Conservation (phyloP, 2,113 vertebrate genomes). For the Mesembrinibis cayennensis region DNA sequence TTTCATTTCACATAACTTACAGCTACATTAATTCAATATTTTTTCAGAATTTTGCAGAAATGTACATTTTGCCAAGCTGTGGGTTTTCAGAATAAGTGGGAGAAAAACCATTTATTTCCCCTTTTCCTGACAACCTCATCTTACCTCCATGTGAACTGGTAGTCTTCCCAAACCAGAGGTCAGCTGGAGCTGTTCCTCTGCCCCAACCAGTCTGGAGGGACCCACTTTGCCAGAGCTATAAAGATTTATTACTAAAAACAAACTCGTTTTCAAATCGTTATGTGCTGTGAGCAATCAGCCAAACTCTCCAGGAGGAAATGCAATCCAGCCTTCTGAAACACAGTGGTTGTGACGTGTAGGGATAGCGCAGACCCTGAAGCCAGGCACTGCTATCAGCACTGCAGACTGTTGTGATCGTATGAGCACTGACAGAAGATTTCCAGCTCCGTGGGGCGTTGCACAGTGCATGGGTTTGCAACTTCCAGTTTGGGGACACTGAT, state of each 20-base stretch:
- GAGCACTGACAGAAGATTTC: constrained; percentile 43
- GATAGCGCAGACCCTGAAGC: constrained; percentile 52
- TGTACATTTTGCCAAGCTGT: constrained; percentile 14
- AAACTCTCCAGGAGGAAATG: constrained; percentile 15
- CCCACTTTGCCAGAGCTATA: not conserved
- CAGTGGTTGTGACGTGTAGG: constrained; percentile 43
- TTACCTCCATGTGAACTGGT: not conserved
- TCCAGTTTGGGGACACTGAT: constrained; percentile 28
- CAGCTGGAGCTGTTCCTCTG: not conserved
- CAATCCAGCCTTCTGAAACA: constrained; percentile 30
- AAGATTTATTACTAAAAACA: constrained; percentile 26
- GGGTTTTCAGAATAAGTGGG: not conserved
- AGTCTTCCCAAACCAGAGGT: constrained; percentile 7
- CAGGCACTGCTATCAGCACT: constrained; percentile 33
- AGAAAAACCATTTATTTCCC: not conserved
- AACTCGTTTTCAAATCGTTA: constrained; percentile 22
- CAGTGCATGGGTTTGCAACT: constrained; percentile 26
- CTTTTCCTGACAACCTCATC: not conserved
- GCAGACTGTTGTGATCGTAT: not conserved
- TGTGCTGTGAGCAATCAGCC: constrained; percentile 44
- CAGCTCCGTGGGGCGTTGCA: constrained; percentile 24
- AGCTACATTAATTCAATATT: constrained; percentile 35
- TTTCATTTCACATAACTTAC: constrained; percentile 46
- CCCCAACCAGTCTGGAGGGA: not conserved
- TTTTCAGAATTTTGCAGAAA: constrained; percentile 26